Conservation (phyloP, 2,888 invertebrate species). For the Odontomyia ornata region DNA sequence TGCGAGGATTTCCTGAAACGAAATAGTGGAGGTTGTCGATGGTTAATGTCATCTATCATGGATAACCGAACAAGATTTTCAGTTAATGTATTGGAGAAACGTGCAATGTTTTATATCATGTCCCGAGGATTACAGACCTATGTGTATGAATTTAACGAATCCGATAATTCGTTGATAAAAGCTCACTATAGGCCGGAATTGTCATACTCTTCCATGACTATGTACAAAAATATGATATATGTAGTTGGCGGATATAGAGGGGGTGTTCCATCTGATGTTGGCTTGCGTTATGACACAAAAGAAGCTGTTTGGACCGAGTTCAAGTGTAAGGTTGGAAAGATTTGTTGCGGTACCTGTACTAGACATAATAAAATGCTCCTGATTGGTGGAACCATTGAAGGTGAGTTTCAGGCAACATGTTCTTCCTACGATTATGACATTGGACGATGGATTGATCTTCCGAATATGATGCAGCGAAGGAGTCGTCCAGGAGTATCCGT, state of each 20-base stretch:
- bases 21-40: constrained; percentile 2
- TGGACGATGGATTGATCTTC: not conserved
- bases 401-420: not conserved
- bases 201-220: not conserved
- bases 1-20: not conserved
- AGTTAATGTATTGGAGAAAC: not conserved
- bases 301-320: not conserved
- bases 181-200: not conserved
- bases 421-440: constrained; percentile 15
- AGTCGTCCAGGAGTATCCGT: constrained; percentile 4
- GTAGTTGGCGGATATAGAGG: not conserved
- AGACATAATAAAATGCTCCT: not conserved
- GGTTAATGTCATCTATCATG: not conserved
- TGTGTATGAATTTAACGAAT: not conserved
- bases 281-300: constrained; percentile 1
- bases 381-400: not conserved
- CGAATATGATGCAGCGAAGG: not conserved
- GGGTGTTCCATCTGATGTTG: not conserved
- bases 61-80: not conserved
- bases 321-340: not conserved
- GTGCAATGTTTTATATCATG: not conserved
- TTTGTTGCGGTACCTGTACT: not conserved
- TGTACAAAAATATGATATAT: constrained; percentile 24
- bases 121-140: not conserved
- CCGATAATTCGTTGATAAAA: not conserved